Evolutionary conservation across 2,888 invertebrate genomes (phyloP).

Genomic region (Chrysopilus asiliformis): DNA sequence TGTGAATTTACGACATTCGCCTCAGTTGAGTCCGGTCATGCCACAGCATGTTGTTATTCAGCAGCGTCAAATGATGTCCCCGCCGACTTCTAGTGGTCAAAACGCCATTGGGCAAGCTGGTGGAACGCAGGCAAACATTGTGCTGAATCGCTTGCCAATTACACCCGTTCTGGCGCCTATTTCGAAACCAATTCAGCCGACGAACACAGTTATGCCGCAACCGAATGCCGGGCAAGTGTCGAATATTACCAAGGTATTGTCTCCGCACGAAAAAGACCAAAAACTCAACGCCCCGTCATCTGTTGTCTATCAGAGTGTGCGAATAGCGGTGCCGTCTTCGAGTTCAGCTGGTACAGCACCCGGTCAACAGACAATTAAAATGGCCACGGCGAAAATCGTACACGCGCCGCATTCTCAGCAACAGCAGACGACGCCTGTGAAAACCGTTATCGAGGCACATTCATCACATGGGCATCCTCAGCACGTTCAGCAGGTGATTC

Average conservation of each 20-base stretch:
- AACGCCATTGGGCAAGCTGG: conserved; percentile 35
- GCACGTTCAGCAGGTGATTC: conserved; percentile 18
- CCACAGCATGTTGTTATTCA: conserved; percentile 17
- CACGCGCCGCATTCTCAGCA: conserved; percentile 17
- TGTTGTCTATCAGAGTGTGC: conserved; percentile 9
- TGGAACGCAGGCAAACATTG: conserved; percentile 21
- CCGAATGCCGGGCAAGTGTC: conserved; percentile 27
- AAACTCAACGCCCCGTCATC: conserved; percentile 7
- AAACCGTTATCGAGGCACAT: no score
- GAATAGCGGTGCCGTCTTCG: conserved; percentile 9
- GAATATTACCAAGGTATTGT: no score
- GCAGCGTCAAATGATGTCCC: conserved; percentile 14
- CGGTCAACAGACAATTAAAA: conserved; percentile 26
- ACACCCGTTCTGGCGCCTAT: conserved; percentile 44
- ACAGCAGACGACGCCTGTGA: conserved; percentile 18
- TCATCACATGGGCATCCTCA: no score
- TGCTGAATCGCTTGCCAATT: conserved; percentile 42
- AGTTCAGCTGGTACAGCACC: conserved; percentile 29
- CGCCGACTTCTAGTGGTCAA: conserved; percentile 7
- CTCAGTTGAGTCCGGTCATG: conserved; percentile 12
- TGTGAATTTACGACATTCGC: conserved; percentile 15
- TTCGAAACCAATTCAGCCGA: conserved; percentile 42
- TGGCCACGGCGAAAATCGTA: conserved; percentile 17
- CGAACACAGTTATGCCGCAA: conserved; percentile 35
- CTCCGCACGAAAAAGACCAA: conserved; percentile 6